phyloP scores from a whole-genome alignment of 2,797 vertebrate genomes.

The Rhinella marina region DNA sequence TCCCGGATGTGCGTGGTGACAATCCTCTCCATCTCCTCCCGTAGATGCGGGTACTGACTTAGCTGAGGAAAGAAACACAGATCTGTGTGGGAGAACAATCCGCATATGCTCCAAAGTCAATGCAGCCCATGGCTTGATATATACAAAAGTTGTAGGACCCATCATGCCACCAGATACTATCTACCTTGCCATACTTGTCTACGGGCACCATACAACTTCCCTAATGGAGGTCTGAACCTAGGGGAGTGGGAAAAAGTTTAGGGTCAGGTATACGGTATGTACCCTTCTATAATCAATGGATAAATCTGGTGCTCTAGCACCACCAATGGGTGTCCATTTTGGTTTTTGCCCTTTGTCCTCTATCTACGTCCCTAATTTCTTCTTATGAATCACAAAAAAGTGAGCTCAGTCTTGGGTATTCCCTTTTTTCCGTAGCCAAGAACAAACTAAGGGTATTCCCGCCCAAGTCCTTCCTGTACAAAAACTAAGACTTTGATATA shows the following conservation, averaged over 20 bases:
- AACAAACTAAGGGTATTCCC: neutral
- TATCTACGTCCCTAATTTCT: neutral
- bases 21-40: constrained; percentile 98
- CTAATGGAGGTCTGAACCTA: too few relatives aligned
- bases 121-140: neutral
- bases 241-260: neutral
- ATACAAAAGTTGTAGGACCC: neutral
- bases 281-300: neutral
- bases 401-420: neutral
- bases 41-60: constrained; percentile 93
- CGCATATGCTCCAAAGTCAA: neutral
- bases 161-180: neutral
- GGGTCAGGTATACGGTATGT: neutral
- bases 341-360: neutral
- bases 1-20: constrained; percentile 97
- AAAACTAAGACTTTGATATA: neutral
- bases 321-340: neutral
- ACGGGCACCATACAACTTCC: neutral
- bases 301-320: neutral
- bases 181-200: neutral
- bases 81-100: constrained; percentile 68
- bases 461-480: neutral
- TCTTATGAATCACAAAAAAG: neutral
- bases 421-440: neutral
- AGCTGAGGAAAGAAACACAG: constrained; percentile 81